These are phyloP conservation scores for Neodiprion virginianus DNA, from an alignment of 1,140 invertebrate species.

Conservation along the genomic window DNA sequence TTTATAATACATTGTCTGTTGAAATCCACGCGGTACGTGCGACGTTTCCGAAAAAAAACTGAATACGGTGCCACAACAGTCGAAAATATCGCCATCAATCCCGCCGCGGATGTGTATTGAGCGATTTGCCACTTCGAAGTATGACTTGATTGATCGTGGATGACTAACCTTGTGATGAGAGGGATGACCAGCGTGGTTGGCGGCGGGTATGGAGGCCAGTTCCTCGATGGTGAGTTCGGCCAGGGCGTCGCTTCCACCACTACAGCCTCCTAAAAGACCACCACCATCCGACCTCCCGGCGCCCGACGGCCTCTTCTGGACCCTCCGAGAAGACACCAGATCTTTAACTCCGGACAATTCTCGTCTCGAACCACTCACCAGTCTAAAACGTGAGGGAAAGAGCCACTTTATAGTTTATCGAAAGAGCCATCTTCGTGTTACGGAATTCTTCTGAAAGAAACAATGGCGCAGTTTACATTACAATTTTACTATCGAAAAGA, in stretches of 20 bases:
- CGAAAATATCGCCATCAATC: too few relatives aligned
- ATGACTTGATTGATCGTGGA: too few relatives aligned
- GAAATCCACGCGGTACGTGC: too few relatives aligned
- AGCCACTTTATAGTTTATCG: not conserved
- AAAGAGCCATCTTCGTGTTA: not conserved
- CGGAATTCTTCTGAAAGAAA: too few relatives aligned
- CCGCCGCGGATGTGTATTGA: too few relatives aligned
- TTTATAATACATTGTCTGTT: not conserved
- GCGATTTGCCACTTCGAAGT: too few relatives aligned
- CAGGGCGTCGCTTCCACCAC: conserved; percentile 57
- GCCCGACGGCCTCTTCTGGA: conserved; percentile 48
- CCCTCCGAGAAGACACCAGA: conserved; percentile 49
- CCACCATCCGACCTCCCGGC: conserved; percentile 47
- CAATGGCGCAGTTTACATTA: too few relatives aligned
- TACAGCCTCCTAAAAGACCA: conserved; percentile 52
- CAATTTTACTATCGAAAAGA: too few relatives aligned
- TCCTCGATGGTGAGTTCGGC: conserved; percentile 57
- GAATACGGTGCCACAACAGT: too few relatives aligned
- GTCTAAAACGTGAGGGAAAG: conserved; percentile 36
- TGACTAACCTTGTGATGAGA: conserved; percentile 56
- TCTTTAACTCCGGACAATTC: conserved; percentile 55
- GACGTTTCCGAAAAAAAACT: too few relatives aligned
- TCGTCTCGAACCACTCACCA: conserved; percentile 49
- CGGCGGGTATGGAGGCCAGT: conserved; percentile 57
- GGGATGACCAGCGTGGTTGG: conserved; percentile 55